These are phyloP conservation scores for Drosophila kepulauana DNA, from an alignment of 1,140 invertebrate genomes.

Conservation along the genomic window DNA sequence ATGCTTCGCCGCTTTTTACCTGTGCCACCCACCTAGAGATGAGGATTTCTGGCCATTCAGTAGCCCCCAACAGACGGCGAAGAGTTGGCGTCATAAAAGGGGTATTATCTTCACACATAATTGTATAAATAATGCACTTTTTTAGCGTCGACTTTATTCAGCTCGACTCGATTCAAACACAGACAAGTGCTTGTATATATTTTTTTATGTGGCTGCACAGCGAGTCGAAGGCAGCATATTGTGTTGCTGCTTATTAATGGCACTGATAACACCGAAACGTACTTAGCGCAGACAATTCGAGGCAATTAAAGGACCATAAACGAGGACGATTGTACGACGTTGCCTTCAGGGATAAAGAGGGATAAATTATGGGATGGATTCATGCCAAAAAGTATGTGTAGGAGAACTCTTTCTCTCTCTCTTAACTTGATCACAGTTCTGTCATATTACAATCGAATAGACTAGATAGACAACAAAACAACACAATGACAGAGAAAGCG, in stretches of 20 bases:
- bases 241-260: slow-evolving; percentile 52
- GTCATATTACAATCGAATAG: background rate
- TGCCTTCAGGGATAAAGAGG: slow-evolving; percentile 16
- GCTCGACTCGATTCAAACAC: slow-evolving; percentile 25
- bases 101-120: slow-evolving; percentile 63
- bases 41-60: background rate
- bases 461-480: background rate
- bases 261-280: slow-evolving; percentile 58
- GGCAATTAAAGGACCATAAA: slow-evolving; percentile 63
- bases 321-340: slow-evolving; percentile 28
- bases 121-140: slow-evolving; percentile 71
- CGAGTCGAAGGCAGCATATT: slow-evolving; percentile 44
- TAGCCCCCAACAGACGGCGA: slow-evolving; percentile 1
- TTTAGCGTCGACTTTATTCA: slow-evolving; percentile 56
- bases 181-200: slow-evolving; percentile 3
- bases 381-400: background rate
- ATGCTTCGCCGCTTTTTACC: slow-evolving; percentile 5
- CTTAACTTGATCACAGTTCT: background rate
- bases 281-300: slow-evolving; percentile 53
- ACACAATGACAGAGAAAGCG: background rate
- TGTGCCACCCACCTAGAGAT: background rate
- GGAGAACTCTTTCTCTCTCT: background rate
- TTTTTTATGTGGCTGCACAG: slow-evolving; percentile 46
- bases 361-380: slow-evolving; percentile 45
- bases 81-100: slow-evolving; percentile 48